Base-by-base conservation (phyloP, 1,140 invertebrate genomes). In the Atta cephalotes region DNA sequence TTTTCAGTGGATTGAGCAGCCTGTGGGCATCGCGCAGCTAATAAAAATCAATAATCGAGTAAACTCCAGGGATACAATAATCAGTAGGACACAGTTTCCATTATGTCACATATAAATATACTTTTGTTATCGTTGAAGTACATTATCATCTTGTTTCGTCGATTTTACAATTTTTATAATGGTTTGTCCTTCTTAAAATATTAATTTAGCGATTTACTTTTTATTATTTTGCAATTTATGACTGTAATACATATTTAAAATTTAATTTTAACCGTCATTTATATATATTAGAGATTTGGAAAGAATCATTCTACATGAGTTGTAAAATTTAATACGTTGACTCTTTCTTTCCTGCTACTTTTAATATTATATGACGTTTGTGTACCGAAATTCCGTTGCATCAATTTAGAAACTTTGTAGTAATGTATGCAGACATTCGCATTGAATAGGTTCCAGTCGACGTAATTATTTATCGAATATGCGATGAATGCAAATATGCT, bases 31-130 rank as follows among this genome's bases (percentile, higher is more conserved):
- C 58, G 70, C 45, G 25, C 56, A 62, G 70, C 56, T 84, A 84
- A 84, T 84, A 84, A 84, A 84, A 84, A 84, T 84, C 70, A 63
- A 84, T 84, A 84, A 84, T 56, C 56, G 14, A 74, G 56, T 76
- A 49, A 84, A 84, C 70, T 84, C 70, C 39, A 35, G 35, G 58
- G 56, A 76, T 63, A 84, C 45, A 76, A 35, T 62, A 74, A 76
- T 84, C 80, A 58, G n/a, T 74, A 74, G 56, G 72, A 7, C 39
- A 31, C 45, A 62, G 45, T 51, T 60, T 31, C 39, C n/a, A 35
- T 35, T 71, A 71, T 10, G 45, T 5, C 12, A 21, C 56, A 62
- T 51, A 63, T 51, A 62, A 28, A 74, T 51, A 58, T 31, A 53
- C 7, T 56, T 53, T 63, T 74, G 25, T 35, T 45, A 6, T 16